Evolutionary conservation across 2,797 vertebrate genomes (phyloP).

Genomic region (Poecilia picta): DNA sequence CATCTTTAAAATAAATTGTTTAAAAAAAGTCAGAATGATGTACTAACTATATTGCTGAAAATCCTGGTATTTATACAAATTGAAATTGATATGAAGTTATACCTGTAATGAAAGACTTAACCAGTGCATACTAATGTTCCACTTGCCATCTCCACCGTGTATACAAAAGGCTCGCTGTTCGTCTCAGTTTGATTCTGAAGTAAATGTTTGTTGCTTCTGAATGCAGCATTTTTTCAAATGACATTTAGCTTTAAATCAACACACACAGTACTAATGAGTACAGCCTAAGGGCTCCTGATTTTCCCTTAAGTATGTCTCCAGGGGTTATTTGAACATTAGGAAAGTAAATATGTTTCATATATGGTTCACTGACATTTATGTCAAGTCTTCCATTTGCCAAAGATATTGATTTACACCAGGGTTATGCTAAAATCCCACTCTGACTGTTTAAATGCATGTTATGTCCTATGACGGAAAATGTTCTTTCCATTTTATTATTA

Average conservation of each 20-base stretch:
- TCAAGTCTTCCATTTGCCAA: neutral
- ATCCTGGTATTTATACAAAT: neutral
- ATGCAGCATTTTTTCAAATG: neutral
- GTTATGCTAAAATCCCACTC: neutral
- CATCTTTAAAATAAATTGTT: neutral
- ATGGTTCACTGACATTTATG: neutral
- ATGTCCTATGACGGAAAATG: slow-evolving; percentile 12
- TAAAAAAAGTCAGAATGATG: neutral
- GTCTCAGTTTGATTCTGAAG: neutral
- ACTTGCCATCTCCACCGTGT: neutral
- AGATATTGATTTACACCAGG: slow-evolving; percentile 2
- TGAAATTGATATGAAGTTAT: neutral
- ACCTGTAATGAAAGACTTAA: neutral
- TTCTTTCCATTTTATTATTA: slow-evolving; percentile 1
- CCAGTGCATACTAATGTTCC: neutral
- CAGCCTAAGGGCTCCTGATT: neutral
- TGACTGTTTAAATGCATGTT: neutral
- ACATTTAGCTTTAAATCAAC: slow-evolving; percentile 1
- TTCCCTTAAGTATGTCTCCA: neutral
- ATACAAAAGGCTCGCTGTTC: neutral
- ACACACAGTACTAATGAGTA: slow-evolving; percentile 1
- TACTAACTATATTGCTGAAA: neutral
- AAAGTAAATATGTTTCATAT: slow-evolving; percentile 2
- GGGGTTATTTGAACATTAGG: neutral
- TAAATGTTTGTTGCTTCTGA: slow-evolving; percentile 4